Base-by-base conservation (phyloP, 2,797 vertebrate species). In the Cryptoblepharus egeriae region DNA sequence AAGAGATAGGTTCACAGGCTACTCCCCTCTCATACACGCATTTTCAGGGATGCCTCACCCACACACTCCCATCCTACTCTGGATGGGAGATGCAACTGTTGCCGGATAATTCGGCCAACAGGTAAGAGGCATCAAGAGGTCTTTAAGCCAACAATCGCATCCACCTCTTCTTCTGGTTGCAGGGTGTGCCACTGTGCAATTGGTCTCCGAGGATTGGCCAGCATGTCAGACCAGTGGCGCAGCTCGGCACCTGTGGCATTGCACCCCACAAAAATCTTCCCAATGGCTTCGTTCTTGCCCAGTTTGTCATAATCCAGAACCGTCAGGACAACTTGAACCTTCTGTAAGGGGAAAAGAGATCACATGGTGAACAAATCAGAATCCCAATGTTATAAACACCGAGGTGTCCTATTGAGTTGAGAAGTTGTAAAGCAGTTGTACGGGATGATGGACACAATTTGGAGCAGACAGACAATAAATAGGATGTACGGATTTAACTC, bases 141-240 rank as follows among this genome's bases (percentile, higher is more conserved):
- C 91, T 97, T 97, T 30, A 96, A 94, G 91, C 97, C 96, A 57
- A 97, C 37, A 7, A 93, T 93, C 0, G 95, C 94, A 39, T 98
- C 96, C 8, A 96, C 95, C 73, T 98, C 96, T 68, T 98, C 97
- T 35, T 98, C 97, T 0, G 97, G 94, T 87, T 97, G 90, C 74
- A 98, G 95, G 0, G 97, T 97, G 93, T 98, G 97, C 97, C 97
- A 98, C 94, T 98, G 97, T 72, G 97, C 97, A 1, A 98, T 96
- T 22, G 97, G 97, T 80, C 97, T 95, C 64, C 97, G 95, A 3
- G 97, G 97, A 83, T 97, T 98, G 82, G 97, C 97, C 81, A 98
- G 90, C 97, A 98, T 98, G 42, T 98, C 97, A 0, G 97, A 97
- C 97, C 97, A 98, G 86, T 98, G 97, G 64, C 97, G 95, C 63